phyloP scores from a whole-genome alignment of 2,888 invertebrate genomes.

The Linnaemya vulpina region DNA sequence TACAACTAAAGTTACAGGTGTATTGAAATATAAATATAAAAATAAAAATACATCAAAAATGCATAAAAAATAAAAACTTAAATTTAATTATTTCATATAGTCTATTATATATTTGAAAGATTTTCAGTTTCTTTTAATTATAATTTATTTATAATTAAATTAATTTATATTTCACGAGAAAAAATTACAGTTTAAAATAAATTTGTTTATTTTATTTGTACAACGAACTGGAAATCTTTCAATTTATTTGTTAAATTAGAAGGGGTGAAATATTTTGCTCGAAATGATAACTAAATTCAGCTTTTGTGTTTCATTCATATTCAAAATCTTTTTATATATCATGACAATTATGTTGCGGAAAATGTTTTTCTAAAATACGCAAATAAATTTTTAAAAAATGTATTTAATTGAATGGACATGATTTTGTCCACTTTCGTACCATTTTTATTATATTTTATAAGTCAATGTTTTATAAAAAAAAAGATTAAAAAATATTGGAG shows the following conservation, averaged over 20 bases:
- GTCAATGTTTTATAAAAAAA: too few species aligned
- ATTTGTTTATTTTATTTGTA: neutral
- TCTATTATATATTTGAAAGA: neutral
- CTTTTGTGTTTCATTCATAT: too few species aligned
- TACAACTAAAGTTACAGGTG: slow-evolving; percentile 50
- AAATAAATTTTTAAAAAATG: too few species aligned
- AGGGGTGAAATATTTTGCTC: slow-evolving; percentile 27
- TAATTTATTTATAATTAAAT: neutral
- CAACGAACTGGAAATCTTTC: slow-evolving; percentile 20
- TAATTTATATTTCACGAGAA: too few species aligned
- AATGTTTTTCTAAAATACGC: too few species aligned
- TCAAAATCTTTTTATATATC: too few species aligned
- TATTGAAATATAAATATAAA: slow-evolving; percentile 13
- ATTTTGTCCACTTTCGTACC: too few species aligned
- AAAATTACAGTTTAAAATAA: too few species aligned
- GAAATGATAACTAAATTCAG: neutral
- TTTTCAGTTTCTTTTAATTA: slow-evolving; percentile 9
- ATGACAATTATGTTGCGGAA: too few species aligned
- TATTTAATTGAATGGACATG: too few species aligned
- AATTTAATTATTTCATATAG: neutral
- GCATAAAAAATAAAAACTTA: slow-evolving; percentile 39
- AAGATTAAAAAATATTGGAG: too few species aligned
- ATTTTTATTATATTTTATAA: too few species aligned
- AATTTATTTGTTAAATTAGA: neutral
- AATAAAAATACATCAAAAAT: slow-evolving; percentile 59